These are phyloP conservation scores for Momotus momota DNA, from an alignment of 2,797 vertebrate species.

Conservation along the genomic window DNA sequence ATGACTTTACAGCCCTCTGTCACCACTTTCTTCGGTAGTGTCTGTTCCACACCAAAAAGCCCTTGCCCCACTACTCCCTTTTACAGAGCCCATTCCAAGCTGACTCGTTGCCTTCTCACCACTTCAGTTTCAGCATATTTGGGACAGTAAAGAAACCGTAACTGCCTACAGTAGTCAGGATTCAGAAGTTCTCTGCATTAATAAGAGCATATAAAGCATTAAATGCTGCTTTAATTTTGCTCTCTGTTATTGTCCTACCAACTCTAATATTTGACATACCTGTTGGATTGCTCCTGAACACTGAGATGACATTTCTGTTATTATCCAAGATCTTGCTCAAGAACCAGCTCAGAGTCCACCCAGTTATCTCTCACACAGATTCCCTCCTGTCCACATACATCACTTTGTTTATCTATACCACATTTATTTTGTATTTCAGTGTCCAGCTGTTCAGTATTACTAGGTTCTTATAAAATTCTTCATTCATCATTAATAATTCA, in stretches of 20 bases:
- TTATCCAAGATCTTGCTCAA: neutral
- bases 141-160: neutral
- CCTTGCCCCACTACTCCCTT: neutral
- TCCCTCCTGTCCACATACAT: neutral
- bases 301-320: neutral
- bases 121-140: neutral
- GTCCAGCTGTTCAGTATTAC: neutral
- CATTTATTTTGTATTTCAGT: neutral
- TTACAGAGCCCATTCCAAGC: neutral
- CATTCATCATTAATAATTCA: neutral
- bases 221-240: neutral
- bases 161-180: neutral
- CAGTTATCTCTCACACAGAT: neutral
- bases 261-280: neutral
- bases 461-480: neutral
- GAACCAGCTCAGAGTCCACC: neutral
- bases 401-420: neutral
- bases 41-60: neutral
- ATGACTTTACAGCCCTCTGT: fast-evolving
- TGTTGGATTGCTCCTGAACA: neutral
- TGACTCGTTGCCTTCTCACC: neutral
- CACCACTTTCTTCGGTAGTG: no score
- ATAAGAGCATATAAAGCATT: neutral
- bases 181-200: neutral
- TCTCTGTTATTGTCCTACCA: neutral